A percentile compares a stretch with the other conserved stretches of the same genome.
Conservation (phyloP, 2,888 invertebrate genomes). For the Lithophane ornitopus region DNA sequence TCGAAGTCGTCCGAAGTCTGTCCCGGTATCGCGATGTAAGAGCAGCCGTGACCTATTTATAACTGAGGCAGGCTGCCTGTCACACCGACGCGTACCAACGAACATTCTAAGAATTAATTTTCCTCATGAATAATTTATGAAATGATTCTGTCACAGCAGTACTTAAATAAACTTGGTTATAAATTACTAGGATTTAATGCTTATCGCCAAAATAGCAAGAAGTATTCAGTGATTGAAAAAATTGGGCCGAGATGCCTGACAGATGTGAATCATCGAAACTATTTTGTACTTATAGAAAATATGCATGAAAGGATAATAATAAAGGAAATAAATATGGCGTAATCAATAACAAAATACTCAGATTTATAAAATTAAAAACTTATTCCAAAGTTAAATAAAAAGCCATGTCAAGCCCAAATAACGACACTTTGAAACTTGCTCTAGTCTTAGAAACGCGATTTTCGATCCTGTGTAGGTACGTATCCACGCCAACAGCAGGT, state of each 20-base stretch:
- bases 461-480: no score
- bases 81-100: slow-evolving; percentile 38
- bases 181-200: neutral
- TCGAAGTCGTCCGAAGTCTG: slow-evolving; percentile 37
- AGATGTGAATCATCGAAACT: no score
- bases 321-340: no score
- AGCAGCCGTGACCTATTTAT: slow-evolving; percentile 55
- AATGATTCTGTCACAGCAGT: slow-evolving; percentile 25
- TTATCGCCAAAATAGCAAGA: neutral
- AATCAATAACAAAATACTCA: no score
- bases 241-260: neutral
- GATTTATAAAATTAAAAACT: no score
- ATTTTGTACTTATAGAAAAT: no score
- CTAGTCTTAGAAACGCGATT: no score
- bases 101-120: slow-evolving; percentile 22
- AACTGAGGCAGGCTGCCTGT: slow-evolving; percentile 21
- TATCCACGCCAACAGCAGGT: no score
- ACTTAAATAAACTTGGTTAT: slow-evolving; percentile 3
- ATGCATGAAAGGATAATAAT: no score
- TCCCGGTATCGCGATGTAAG: slow-evolving; percentile 15
- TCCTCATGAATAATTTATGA: slow-evolving; percentile 42
- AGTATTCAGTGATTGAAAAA: neutral
- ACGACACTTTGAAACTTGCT: no score
- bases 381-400: no score
- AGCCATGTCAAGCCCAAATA: no score